These are phyloP conservation scores for Gastracanthus pulcherrimus DNA, from an alignment of 2,888 invertebrate species.

Conservation along the genomic window DNA sequence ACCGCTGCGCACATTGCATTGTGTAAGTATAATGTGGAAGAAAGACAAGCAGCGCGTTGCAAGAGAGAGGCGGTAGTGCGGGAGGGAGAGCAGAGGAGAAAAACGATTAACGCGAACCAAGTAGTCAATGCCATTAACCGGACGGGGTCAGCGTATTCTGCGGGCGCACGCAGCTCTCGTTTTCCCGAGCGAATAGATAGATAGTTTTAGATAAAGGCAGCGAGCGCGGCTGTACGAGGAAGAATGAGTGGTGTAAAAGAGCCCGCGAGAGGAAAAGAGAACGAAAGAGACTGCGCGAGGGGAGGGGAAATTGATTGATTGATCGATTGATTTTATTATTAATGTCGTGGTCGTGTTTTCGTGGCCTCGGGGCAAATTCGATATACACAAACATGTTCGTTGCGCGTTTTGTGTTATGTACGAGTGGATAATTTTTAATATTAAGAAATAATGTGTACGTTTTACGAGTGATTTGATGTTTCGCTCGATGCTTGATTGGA, in stretches of 20 bases:
- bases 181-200: slow-evolving; percentile 30
- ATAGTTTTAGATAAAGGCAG: slow-evolving; percentile 44
- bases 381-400: no score
- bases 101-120: slow-evolving; percentile 52
- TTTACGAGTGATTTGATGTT: no score
- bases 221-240: background rate
- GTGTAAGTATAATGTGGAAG: background rate
- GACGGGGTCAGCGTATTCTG: slow-evolving; percentile 40
- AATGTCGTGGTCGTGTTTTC: background rate
- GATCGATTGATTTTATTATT: slow-evolving; percentile 30
- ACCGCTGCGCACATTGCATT: background rate
- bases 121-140: slow-evolving; percentile 46
- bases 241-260: slow-evolving; percentile 3
- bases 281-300: background rate
- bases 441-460: no score
- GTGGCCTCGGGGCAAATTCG: no score
- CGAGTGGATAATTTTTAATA: no score
- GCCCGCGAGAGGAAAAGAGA: background rate
- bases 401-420: no score
- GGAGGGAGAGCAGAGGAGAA: background rate
- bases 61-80: background rate
- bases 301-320: slow-evolving; percentile 6
- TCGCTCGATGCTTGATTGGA: no score
- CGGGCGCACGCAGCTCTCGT: slow-evolving; percentile 23
- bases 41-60: background rate